These are phyloP conservation scores for Pachyrhynchus sulphureomaculatus DNA, from an alignment of 1,140 invertebrate species.

Conservation along the genomic window DNA sequence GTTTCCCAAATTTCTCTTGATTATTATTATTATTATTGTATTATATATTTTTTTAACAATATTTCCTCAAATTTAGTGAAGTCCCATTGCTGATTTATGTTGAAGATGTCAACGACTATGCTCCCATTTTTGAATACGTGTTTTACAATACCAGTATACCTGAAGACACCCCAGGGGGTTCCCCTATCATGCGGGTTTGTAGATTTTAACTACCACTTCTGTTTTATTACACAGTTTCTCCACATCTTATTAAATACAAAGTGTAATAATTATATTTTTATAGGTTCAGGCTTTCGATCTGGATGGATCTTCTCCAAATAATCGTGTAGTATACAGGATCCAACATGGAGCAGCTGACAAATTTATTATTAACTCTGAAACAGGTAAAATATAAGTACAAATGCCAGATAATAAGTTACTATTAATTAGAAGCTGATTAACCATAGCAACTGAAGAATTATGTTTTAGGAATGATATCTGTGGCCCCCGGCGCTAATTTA, in stretches of 20 bases:
- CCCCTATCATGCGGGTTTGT: slow-evolving; percentile 71
- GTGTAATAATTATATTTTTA: slow-evolving; percentile 54
- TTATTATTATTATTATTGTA: neutral
- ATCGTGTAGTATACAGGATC: slow-evolving; percentile 84
- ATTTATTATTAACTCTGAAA: slow-evolving; percentile 83
- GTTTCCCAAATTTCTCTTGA: neutral
- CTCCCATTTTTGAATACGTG: slow-evolving; percentile 74
- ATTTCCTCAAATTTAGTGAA: no score
- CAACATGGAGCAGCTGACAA: slow-evolving; percentile 86
- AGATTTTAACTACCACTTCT: slow-evolving; percentile 3
- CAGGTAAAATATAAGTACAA: slow-evolving; percentile 56
- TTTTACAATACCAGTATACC: slow-evolving; percentile 76
- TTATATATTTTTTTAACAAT: no score
- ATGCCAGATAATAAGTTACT: no score
- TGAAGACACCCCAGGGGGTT: slow-evolving; percentile 79
- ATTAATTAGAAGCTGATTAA: no score
- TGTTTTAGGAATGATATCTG: slow-evolving; percentile 62
- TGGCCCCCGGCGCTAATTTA: slow-evolving; percentile 81
- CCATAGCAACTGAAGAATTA: no score
- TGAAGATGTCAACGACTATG: slow-evolving; percentile 85
- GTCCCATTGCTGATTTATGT: slow-evolving; percentile 79
- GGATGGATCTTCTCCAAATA: slow-evolving; percentile 85
- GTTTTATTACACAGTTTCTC: neutral
- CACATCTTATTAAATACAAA: neutral
- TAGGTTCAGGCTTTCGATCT: slow-evolving; percentile 80